A percentile compares a stretch with the other conserved stretches of the same genome.
These are phyloP conservation scores for Hafferia zeledoni DNA, from an alignment of 2,797 vertebrate genomes.

Conservation along the genomic window DNA sequence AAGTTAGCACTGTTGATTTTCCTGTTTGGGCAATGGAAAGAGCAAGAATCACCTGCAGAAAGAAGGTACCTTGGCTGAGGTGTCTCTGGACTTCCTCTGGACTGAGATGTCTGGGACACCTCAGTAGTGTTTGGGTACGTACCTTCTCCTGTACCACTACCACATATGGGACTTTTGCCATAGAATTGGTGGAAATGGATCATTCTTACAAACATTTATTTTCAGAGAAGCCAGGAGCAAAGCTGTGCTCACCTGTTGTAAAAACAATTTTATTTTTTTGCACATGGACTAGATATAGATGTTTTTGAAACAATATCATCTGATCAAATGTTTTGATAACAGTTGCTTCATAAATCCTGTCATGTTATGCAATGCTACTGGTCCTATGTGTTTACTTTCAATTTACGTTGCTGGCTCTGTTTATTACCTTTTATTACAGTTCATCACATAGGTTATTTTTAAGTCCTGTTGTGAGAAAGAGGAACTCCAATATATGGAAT, in stretches of 20 bases:
- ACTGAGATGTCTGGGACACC: not conserved
- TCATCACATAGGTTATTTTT: not conserved
- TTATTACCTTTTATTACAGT: conserved; percentile 21
- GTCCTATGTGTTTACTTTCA: conserved; percentile 18
- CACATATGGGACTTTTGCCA: not conserved
- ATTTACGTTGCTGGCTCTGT: not conserved
- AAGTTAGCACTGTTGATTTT: not conserved
- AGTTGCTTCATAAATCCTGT: not conserved
- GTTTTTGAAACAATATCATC: not conserved
- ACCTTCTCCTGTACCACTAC: not conserved
- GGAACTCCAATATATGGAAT: not conserved
- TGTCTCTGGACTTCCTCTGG: not conserved
- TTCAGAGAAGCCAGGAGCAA: not conserved
- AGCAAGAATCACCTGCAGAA: not conserved
- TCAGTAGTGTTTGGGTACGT: rapidly evolving
- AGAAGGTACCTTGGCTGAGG: not conserved
- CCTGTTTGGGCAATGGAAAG: not conserved
- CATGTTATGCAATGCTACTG: not conserved
- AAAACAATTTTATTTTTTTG: not conserved
- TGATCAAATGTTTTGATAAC: not conserved
- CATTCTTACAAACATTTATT: not conserved
- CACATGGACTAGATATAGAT: not conserved
- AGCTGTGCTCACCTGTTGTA: not conserved
- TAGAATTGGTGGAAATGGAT: not conserved
- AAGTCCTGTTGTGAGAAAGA: conserved; percentile 6